Conservation (phyloP, 2,888 invertebrate genomes). For the Proisotoma minuta region DNA sequence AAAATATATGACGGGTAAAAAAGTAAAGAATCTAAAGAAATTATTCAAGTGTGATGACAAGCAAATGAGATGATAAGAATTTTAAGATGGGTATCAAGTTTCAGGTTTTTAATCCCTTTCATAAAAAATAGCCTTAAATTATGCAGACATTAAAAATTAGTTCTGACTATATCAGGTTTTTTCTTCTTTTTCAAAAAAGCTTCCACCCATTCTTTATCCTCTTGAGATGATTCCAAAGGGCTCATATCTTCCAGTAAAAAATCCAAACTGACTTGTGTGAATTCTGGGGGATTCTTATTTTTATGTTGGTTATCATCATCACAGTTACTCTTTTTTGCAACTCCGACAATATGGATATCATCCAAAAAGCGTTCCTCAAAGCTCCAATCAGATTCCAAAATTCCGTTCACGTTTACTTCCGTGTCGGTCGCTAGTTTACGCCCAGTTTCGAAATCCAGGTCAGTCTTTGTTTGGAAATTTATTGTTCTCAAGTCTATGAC, state of each 20-base stretch:
- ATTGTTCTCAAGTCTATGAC: conserved; percentile 69
- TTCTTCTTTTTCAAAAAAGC: conserved; percentile 59
- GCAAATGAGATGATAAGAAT: no score
- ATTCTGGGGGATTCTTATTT: conserved; percentile 51
- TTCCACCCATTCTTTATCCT: conserved; percentile 54
- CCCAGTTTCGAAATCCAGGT: conserved; percentile 51
- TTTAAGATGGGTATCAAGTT: no score
- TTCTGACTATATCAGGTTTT: no score
- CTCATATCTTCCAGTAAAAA: conserved; percentile 59
- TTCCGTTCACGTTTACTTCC: conserved; percentile 60
- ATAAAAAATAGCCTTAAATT: no score
- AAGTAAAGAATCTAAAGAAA: no score
- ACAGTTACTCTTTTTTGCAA: conserved; percentile 56
- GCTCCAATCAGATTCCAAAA: conserved; percentile 59
- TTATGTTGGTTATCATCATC: conserved; percentile 41
- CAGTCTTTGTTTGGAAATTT: conserved; percentile 66
- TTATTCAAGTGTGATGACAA: no score
- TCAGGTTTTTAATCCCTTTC: no score
- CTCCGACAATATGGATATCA: conserved; percentile 68
- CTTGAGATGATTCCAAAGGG: conserved; percentile 53
- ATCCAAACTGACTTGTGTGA: conserved; percentile 58
- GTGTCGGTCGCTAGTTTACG: conserved; percentile 60
- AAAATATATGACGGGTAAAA: no score
- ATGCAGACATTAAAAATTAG: no score
- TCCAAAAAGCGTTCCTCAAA: conserved; percentile 78